These are phyloP conservation scores for Adelges cooleyi DNA, from an alignment of 1,140 invertebrate genomes.

Conservation along the genomic window DNA sequence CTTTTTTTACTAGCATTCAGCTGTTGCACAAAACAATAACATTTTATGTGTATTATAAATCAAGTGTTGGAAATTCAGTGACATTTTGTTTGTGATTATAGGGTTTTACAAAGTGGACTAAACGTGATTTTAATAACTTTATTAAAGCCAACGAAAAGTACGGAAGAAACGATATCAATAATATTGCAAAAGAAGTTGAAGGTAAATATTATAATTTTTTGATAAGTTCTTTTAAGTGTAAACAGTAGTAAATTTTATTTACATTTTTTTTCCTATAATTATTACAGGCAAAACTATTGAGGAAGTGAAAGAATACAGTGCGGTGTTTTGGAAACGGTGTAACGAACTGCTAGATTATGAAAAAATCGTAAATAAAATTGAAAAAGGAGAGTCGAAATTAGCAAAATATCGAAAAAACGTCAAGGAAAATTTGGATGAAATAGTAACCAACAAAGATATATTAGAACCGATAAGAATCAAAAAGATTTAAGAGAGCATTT, in stretches of 20 bases:
- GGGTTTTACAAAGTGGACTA: conserved; percentile 91
- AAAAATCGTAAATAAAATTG: conserved; percentile 94
- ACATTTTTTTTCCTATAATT: not conserved
- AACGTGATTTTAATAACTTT: conserved; percentile 97
- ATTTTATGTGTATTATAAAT: too few species aligned
- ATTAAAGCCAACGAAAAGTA: conserved; percentile 98
- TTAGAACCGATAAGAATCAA: too few species aligned
- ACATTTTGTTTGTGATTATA: conserved; percentile 34
- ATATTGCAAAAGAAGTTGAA: conserved; percentile 95
- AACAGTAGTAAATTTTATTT: too few species aligned
- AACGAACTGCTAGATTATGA: conserved; percentile 94
- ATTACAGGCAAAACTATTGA: conserved; percentile 72
- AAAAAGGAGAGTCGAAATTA: conserved; percentile 94
- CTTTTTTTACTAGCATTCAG: too few species aligned
- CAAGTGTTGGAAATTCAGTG: not conserved
- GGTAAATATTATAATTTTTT: conserved; percentile 39
- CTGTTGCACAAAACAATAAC: too few species aligned
- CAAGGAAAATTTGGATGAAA: conserved; percentile 93
- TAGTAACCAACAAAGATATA: conserved; percentile 42
- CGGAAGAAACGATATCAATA: conserved; percentile 94
- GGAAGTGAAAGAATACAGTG: conserved; percentile 92
- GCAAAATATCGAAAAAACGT: conserved; percentile 88
- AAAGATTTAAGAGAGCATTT: too few species aligned
- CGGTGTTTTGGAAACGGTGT: conserved; percentile 97
- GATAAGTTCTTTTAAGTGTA: too few species aligned